Percentiles rank a stretch among this genome's conserved stretches.
phyloP scores from a whole-genome alignment of 1,140 invertebrate genomes.

The Papilio polytes region DNA sequence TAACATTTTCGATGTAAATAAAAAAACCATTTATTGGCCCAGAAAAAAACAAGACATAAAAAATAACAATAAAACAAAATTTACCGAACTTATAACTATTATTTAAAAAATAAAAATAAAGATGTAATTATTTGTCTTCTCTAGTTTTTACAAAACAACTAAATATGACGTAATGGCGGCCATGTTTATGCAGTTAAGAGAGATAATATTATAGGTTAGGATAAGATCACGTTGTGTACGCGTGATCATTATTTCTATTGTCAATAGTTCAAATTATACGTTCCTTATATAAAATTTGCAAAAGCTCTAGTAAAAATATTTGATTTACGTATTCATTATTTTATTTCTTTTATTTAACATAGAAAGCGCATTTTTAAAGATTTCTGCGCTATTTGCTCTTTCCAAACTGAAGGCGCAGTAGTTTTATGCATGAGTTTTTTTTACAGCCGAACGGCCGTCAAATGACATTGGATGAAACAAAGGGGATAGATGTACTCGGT shows the following conservation, averaged over 20 bases:
- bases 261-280: no score
- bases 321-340: neutral
- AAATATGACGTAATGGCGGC: neutral
- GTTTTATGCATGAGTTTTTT: neutral
- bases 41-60: no score
- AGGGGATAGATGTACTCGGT: slow-evolving; percentile 91
- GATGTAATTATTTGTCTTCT: no score
- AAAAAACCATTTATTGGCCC: no score
- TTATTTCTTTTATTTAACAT: no score
- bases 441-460: slow-evolving; percentile 79
- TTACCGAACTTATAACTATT: no score
- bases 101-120: no score
- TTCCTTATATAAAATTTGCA: no score
- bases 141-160: no score
- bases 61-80: no score
- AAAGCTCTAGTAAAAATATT: neutral
- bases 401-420: neutral
- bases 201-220: neutral
- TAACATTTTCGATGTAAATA: no score
- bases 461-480: slow-evolving; percentile 85
- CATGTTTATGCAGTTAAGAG: neutral
- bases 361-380: neutral
- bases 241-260: neutral
- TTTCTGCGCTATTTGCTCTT: neutral
- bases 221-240: neutral